A percentile compares a stretch with the other conserved stretches of the same genome.
phyloP scores from a whole-genome alignment of 2,113 vertebrate genomes.

The Cyprinodon variegatus region DNA sequence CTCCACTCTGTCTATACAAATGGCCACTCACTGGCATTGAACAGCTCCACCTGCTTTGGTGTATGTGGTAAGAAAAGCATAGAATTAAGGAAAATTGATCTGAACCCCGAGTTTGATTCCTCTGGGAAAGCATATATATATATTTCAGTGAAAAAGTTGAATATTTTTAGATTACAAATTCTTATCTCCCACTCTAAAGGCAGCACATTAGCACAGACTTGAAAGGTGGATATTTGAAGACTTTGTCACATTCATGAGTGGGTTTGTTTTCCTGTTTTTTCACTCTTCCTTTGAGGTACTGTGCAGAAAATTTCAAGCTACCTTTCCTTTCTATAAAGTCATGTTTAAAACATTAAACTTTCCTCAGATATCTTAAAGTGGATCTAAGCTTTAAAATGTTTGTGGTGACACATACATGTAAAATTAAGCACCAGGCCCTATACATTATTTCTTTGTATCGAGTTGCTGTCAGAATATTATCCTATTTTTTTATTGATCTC shows the following conservation, averaged over 20 bases:
- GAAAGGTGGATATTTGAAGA: background rate
- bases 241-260: background rate
- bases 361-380: no score
- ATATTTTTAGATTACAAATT: background rate
- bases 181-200: conserved; percentile 7
- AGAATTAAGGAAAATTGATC: background rate
- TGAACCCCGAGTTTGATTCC: background rate
- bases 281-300: background rate
- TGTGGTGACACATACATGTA: no score
- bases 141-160: background rate
- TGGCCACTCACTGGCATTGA: conserved; percentile 29
- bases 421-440: no score
- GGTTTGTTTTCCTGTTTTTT: background rate
- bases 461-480: no score
- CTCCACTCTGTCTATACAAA: conserved; percentile 30
- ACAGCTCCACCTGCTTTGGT: conserved; percentile 6
- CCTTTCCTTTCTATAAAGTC: no score
- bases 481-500: no score
- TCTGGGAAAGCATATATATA: background rate
- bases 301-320: background rate
- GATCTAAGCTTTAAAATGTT: no score
- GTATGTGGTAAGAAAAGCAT: background rate
- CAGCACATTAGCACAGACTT: conserved; percentile 23
- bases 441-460: no score
- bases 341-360: no score